Evolutionary conservation across 2,888 invertebrate genomes (phyloP), one percentile per base, ranked within the genome.

Genomic region (Clivina fossor): DNA sequence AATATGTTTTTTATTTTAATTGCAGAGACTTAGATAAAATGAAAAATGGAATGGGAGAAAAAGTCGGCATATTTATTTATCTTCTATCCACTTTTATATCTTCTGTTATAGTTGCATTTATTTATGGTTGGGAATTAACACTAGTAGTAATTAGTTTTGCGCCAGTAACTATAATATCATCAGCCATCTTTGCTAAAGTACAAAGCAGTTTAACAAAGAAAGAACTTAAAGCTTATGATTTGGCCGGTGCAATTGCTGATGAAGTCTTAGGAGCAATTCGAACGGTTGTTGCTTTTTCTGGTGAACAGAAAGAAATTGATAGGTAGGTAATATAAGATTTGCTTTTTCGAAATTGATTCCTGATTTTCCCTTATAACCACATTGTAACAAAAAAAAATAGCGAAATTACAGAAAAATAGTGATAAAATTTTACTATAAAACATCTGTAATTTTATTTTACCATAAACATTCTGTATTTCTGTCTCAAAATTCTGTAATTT

Each of bases 71-170:
- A 66, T 81, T 89, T 61, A 74, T 84, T 0, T 89, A 86, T 68
- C 78, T 88, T 60, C 76, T 86, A 61, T 82, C 85, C 69, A 85
- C 87, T 0, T 88, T 88, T 67, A 72, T 90, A 11, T 78, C 83
- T 2, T 84, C 87, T 1, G 79, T 91, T 47, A 69, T 85, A 30
- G 81, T 86, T 28, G 89, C 90, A 0, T 84, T 93, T 66, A 71
- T 80, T 1, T 87, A 88, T 67, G 92, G 92, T 49, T 93, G 93
- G 92, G 82, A 90, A 68, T 75, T 93, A 47, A 90, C 93, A 0
- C 74, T 91, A 11, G 87, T 92, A 37, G 85, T 92, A 54, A 71
- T 93, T 44, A 81, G 84, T 18, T 84, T 88, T 58, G 82, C 88
- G 3, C 93, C 93, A 0, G 71, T 92, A 40, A 81, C 92, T 38